These are phyloP conservation scores for Amblyopsis rosae DNA, from an alignment of 2,113 vertebrate species.

Conservation along the genomic window DNA sequence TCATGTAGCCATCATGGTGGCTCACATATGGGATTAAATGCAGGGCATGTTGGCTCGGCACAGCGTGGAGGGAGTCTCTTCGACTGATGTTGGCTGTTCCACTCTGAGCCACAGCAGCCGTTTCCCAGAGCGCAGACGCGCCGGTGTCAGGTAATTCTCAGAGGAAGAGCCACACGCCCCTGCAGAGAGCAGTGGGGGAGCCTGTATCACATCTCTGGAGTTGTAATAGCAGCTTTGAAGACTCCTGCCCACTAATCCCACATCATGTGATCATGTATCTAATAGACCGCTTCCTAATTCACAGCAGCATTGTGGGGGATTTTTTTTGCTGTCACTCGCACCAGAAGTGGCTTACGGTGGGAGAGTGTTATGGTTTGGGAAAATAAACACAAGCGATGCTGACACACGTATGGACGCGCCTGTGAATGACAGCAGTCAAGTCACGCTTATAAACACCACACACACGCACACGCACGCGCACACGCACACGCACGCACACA, in stretches of 20 bases:
- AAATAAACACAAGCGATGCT: slow-evolving; percentile 60
- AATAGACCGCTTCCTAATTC: slow-evolving; percentile 76
- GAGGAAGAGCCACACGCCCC: slow-evolving; percentile 75
- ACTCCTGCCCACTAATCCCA: slow-evolving; percentile 77
- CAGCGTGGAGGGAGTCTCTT: slow-evolving; percentile 71
- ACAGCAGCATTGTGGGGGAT: slow-evolving; percentile 70
- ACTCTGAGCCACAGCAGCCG: slow-evolving; percentile 71
- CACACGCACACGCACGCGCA: background rate
- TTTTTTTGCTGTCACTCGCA: slow-evolving; percentile 71
- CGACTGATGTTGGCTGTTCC: slow-evolving; percentile 75
- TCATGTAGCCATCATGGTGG: slow-evolving; percentile 72
- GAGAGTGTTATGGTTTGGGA: slow-evolving; percentile 63
- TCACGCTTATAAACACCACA: background rate
- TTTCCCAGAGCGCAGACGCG: slow-evolving; percentile 76
- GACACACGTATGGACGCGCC: slow-evolving; percentile 23
- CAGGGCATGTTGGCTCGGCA: slow-evolving; percentile 75
- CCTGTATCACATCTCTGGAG: slow-evolving; percentile 78
- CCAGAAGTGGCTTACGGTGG: slow-evolving; percentile 66
- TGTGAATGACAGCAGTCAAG: background rate
- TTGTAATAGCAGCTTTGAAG: slow-evolving; percentile 78
- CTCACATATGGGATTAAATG: slow-evolving; percentile 85
- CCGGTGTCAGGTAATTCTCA: slow-evolving; percentile 76
- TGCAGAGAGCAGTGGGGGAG: slow-evolving; percentile 75
- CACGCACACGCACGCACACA: slow-evolving; percentile 18
- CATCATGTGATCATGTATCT: slow-evolving; percentile 78